These are phyloP conservation scores for Plagodis dolabraria DNA, from an alignment of 2,888 invertebrate genomes.

Conservation along the genomic window DNA sequence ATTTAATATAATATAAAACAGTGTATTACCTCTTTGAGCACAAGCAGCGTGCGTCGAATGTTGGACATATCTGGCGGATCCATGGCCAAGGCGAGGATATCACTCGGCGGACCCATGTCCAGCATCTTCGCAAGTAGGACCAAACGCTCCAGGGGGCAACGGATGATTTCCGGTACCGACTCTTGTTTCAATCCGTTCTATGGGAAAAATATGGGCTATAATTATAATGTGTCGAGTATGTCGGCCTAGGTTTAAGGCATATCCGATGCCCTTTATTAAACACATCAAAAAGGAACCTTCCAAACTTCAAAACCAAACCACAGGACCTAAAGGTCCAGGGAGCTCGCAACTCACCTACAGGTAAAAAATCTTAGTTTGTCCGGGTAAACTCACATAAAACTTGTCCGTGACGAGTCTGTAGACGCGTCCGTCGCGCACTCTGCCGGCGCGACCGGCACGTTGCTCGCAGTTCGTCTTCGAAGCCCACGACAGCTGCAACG, in stretches of 20 bases:
- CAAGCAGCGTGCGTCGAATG: slow-evolving; percentile 92
- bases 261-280: no score
- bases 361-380: no score
- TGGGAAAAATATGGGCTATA: background rate
- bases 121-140: slow-evolving; percentile 93
- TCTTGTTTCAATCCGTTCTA: slow-evolving; percentile 82
- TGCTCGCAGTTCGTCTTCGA: slow-evolving; percentile 95
- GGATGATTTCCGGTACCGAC: slow-evolving; percentile 89
- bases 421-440: slow-evolving; percentile 93
- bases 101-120: slow-evolving; percentile 91
- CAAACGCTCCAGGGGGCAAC: slow-evolving; percentile 92
- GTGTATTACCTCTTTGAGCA: slow-evolving; percentile 89
- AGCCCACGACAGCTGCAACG: slow-evolving; percentile 93
- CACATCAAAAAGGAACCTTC: no score
- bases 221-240: no score
- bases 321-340: no score
- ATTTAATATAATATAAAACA: no score
- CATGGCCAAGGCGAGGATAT: slow-evolving; percentile 92
- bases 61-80: slow-evolving; percentile 94
- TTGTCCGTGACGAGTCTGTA: slow-evolving; percentile 90
- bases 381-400: slow-evolving; percentile 83
- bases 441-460: slow-evolving; percentile 95
- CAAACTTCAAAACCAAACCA: no score
- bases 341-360: no score
- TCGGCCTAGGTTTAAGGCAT: no score